Conservation (phyloP, 2,888 invertebrate genomes). For the Meliscaeva auricollis region DNA sequence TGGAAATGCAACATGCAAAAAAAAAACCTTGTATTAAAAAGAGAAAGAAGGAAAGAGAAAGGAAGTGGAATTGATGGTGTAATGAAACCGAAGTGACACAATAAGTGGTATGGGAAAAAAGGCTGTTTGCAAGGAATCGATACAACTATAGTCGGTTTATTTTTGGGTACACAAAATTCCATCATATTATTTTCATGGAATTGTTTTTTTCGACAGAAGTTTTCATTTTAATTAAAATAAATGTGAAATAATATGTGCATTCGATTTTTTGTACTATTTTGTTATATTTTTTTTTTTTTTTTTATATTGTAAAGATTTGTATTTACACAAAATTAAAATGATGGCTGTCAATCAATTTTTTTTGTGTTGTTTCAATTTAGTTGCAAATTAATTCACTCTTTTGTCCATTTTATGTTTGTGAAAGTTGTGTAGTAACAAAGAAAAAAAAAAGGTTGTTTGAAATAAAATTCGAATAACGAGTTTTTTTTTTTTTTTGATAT, state of each 20-base stretch:
- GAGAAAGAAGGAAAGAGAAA: background rate
- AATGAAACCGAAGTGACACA: slow-evolving; percentile 39
- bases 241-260: background rate
- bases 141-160: background rate
- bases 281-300: background rate
- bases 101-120: background rate
- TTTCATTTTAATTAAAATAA: slow-evolving; percentile 32
- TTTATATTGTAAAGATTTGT: background rate
- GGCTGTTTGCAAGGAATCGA: background rate
- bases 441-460: no score
- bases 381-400: background rate
- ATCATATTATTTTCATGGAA: background rate
- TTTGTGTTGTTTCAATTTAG: background rate
- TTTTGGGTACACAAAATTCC: background rate
- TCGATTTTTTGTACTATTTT: background rate
- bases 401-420: no score
- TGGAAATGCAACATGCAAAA: slow-evolving; percentile 34
- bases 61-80: background rate
- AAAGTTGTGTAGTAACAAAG: background rate
- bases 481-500: no score
- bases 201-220: background rate
- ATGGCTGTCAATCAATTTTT: background rate
- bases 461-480: no score
- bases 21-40: slow-evolving; percentile 3
- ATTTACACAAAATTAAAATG: background rate